A percentile compares a stretch with the other conserved stretches of the same genome.
Evolutionary conservation across 1,140 invertebrate genomes (phyloP).

Genomic region (Penaeus chinensis): DNA sequence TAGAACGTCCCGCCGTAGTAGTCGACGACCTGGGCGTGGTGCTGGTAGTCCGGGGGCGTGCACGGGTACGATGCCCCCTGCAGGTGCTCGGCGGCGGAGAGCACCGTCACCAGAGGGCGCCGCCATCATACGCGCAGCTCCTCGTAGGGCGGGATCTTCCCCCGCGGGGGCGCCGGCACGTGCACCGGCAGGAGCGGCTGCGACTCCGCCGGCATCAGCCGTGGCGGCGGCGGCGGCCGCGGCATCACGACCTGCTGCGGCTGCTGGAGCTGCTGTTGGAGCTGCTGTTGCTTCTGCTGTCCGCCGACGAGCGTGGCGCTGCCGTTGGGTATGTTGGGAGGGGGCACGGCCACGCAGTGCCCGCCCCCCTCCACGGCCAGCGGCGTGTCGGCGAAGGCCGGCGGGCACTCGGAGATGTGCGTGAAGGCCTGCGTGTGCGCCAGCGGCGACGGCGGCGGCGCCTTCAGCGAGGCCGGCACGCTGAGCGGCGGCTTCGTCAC

Average conservation of each 20-base stretch:
- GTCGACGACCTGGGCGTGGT: slow-evolving; percentile 61
- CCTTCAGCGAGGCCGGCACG: slow-evolving; percentile 43
- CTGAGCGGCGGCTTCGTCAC: slow-evolving; percentile 47
- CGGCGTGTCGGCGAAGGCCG: slow-evolving; percentile 60
- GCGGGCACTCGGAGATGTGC: slow-evolving; percentile 63
- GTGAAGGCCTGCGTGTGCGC: slow-evolving; percentile 57
- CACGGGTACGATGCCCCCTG: slow-evolving; percentile 1
- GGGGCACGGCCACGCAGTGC: slow-evolving; percentile 25
- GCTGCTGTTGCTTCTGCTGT: slow-evolving; percentile 15
- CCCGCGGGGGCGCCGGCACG: slow-evolving; percentile 57
- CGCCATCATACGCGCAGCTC: slow-evolving; percentile 62
- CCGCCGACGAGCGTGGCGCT: slow-evolving; percentile 44
- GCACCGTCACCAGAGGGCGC: slow-evolving; percentile 64
- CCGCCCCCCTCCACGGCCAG: slow-evolving; percentile 18
- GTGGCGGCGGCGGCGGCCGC: slow-evolving; percentile 47
- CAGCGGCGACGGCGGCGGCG: slow-evolving; percentile 48
- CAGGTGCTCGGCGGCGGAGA: slow-evolving; percentile 37
- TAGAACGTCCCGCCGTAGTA: slow-evolving; percentile 61
- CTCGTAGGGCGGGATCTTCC: slow-evolving; percentile 60
- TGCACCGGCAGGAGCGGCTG: slow-evolving; percentile 59
- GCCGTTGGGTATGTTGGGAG: slow-evolving; percentile 60
- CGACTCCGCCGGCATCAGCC: slow-evolving; percentile 42
- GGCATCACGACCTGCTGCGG: slow-evolving; percentile 22
- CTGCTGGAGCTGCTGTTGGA: slow-evolving; percentile 22
- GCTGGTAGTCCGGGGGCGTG: slow-evolving; percentile 23